Conservation (phyloP, 2,113 vertebrate genomes). For the Neopipo cinnamomea region DNA sequence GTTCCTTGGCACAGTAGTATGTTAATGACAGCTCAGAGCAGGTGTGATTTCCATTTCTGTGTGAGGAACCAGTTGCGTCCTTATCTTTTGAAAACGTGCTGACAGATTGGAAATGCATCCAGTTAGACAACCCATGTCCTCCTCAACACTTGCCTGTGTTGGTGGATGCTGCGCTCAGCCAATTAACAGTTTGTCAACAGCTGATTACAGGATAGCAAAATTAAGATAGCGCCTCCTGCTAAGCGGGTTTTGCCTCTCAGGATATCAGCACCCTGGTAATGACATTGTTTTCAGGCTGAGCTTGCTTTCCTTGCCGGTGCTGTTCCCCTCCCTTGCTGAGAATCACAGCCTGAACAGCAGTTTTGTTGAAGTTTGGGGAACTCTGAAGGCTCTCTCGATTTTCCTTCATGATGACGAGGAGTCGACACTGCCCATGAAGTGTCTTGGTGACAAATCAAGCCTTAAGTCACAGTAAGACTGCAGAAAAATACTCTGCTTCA, state of each 20-base stretch:
- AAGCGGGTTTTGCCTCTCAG: not conserved
- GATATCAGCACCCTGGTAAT: not conserved
- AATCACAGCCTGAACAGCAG: not conserved
- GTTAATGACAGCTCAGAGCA: conserved; percentile 29
- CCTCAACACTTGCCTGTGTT: conserved; percentile 13
- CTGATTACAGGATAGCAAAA: conserved; percentile 8
- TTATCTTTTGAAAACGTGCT: not conserved
- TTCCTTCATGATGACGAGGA: not conserved
- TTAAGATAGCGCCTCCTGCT: not conserved
- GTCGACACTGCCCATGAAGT: not conserved
- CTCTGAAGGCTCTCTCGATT: not conserved
- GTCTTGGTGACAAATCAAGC: not conserved
- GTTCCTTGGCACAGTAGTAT: not conserved
- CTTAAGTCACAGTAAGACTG: not conserved
- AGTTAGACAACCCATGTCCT: not conserved
- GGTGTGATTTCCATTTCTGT: conserved; percentile 17
- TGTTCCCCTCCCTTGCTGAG: not conserved
- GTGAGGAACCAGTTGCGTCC: conserved; percentile 24
- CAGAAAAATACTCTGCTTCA: not conserved
- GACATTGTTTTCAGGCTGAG: not conserved
- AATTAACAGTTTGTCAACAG: conserved; percentile 48
- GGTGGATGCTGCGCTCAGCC: conserved; percentile 32
- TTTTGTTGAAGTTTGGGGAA: not conserved
- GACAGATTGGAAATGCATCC: not conserved
- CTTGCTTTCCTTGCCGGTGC: not conserved